Base-by-base conservation (phyloP, 1,140 invertebrate species). In the Scylla paramamosain region DNA sequence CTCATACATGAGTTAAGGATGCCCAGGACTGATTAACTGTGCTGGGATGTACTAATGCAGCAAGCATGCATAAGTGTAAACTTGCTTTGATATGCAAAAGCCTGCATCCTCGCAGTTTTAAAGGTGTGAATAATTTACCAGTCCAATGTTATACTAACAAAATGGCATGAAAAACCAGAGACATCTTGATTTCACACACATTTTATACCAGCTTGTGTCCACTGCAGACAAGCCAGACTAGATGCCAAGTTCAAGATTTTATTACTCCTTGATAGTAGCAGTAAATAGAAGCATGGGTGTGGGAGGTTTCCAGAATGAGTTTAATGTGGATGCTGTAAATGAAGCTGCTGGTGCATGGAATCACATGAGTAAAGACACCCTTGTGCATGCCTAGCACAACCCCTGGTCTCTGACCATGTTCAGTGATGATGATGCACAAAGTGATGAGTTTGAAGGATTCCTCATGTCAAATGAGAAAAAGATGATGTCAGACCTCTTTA, bases 51-150 rank as follows among this genome's bases (percentile, higher is more conserved):
- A 67, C 52, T 82, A 25, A 92, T 92, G 91, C n/a, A 92, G 52
- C 91, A 77, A 67, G 59, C 91, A 92, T 52, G 48, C 29, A 48
- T 16, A 92, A 67, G 91, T 59, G 48, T 67, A 92, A 92, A 77
- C 7, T 77, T n/a, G 91, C 91, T 67, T n/a, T 92, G 91, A 92
- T 67, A 67, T 31, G 91, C 48, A 92, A 92, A 77, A 92, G 48
- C 52, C 0, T 29, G 59, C 91, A 77, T 92, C 52, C 52, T 20
- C 8, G 12, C 25, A 77, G 91, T 82, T 77, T 90, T 52, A 90
- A 92, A 92, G 91, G n/a, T 12, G n/a, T 92, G 59, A n/a, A 31
- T 92, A n/a, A 10, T 29, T 92, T 92, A 92, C 59, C 91, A 67
- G 91, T 82, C 91, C 0, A 91, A 16, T 48, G 29, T 91, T 91